Conservation (phyloP, 2,113 vertebrate genomes). For the Pyxicephalus adspersus region DNA sequence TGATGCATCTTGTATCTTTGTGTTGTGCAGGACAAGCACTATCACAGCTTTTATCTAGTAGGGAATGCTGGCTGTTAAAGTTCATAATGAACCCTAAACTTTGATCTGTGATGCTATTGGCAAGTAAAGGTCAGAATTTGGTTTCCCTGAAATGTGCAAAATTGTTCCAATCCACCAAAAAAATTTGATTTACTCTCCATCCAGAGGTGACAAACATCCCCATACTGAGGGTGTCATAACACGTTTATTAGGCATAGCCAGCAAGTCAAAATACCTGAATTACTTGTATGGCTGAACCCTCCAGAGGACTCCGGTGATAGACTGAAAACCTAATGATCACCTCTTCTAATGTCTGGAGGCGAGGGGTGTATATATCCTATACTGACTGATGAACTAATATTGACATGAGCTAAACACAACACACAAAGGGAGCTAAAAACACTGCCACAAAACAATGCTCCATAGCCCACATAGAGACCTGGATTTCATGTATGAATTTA, state of each 20-base stretch:
- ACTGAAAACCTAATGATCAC: background rate
- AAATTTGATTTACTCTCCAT: background rate
- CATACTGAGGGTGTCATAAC: constrained; percentile 56
- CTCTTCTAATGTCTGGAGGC: no score
- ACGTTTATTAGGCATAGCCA: constrained; percentile 57
- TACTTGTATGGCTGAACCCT: constrained; percentile 56
- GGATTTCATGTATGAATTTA: no score
- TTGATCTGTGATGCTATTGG: no score
- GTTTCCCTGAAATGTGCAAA: no score
- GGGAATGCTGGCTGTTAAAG: no score
- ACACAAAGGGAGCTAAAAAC: background rate
- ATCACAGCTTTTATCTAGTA: background rate
- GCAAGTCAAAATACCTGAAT: constrained; percentile 58
- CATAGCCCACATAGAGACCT: no score
- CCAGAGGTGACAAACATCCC: background rate
- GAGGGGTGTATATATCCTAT: background rate
- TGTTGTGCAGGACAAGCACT: background rate
- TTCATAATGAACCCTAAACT: no score
- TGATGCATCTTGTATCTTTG: background rate
- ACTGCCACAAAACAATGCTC: background rate
- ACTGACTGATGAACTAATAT: constrained; percentile 1
- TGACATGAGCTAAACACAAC: background rate
- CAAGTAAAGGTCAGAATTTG: no score
- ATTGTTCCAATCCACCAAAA: no score
- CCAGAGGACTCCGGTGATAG: background rate